phyloP scores from a whole-genome alignment of 2,888 invertebrate genomes.

The Myathropa florea region DNA sequence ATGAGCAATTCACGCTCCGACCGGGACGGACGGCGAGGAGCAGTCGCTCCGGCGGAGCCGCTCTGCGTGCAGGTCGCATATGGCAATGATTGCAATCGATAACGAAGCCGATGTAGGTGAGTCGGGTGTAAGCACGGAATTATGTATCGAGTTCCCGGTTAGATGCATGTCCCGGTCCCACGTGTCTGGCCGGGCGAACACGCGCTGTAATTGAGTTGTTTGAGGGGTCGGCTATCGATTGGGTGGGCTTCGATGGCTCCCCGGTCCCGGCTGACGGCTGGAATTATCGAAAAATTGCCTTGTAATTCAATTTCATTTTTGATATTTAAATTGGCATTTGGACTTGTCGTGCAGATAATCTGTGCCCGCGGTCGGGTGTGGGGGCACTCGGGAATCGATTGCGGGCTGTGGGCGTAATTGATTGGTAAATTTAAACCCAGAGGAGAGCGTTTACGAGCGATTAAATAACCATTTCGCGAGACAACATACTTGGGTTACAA shows the following conservation, averaged over 20 bases:
- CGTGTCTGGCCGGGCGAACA: not conserved
- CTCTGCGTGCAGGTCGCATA: slow-evolving; percentile 38
- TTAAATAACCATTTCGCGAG: slow-evolving; percentile 12
- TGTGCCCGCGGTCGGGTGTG: not conserved
- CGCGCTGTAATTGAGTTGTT: slow-evolving; percentile 65
- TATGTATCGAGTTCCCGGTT: slow-evolving; percentile 5
- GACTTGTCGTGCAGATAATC: slow-evolving; percentile 61
- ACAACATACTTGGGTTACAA: not conserved
- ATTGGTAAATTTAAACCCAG: slow-evolving; percentile 32
- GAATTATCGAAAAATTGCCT: slow-evolving; percentile 46
- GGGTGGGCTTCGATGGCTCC: not conserved
- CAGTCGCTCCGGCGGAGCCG: not conserved
- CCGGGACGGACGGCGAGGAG: slow-evolving; percentile 20
- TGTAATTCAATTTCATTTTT: slow-evolving; percentile 48
- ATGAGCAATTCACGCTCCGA: slow-evolving; percentile 16
- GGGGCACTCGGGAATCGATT: slow-evolving; percentile 28
- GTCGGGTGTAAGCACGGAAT: slow-evolving; percentile 41
- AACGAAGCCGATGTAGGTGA: slow-evolving; percentile 52
- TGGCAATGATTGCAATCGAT: slow-evolving; percentile 61
- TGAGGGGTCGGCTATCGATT: slow-evolving; percentile 44
- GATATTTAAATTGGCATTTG: slow-evolving; percentile 34
- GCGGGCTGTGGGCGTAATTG: slow-evolving; percentile 44
- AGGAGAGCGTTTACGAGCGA: slow-evolving; percentile 41
- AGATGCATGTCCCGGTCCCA: not conserved
- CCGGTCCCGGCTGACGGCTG: not conserved